A percentile compares a stretch with the other conserved stretches of the same genome.
Evolutionary conservation across 1,140 invertebrate genomes (phyloP).

Genomic region (Drosophila murphyi): DNA sequence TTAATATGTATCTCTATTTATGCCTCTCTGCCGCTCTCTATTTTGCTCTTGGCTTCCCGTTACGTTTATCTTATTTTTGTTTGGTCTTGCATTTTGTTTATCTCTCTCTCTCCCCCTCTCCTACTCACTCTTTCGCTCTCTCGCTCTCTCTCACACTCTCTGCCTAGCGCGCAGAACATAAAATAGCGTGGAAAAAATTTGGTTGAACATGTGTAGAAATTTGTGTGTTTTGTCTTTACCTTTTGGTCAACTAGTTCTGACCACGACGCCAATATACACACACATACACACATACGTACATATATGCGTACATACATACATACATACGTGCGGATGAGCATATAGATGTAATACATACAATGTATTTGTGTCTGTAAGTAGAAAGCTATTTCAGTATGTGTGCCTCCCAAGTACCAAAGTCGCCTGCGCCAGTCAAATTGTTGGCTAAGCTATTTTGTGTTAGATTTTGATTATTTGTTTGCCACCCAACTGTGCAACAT

Average conservation of each 20-base stretch:
- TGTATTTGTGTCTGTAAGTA: neutral
- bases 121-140: constrained; percentile 2
- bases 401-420: constrained; percentile 2
- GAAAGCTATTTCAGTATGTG: constrained; percentile 6
- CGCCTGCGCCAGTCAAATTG: neutral
- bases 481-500: constrained; percentile 17
- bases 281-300: no score
- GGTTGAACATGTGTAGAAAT: constrained; percentile 6
- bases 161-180: constrained; percentile 9
- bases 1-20: neutral
- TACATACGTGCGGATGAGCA: no score
- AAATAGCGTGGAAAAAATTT: constrained; percentile 13
- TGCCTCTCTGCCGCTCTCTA: neutral
- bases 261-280: neutral
- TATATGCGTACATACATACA: neutral
- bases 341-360: neutral
- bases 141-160: neutral
- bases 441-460: constrained; percentile 7
- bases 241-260: constrained; percentile 37
- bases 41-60: neutral
- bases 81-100: constrained; percentile 1
- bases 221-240: constrained; percentile 13
- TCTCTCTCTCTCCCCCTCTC: neutral
- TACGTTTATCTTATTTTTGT: constrained; percentile 3
- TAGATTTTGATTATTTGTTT: constrained; percentile 2